Percentiles rank a stretch among this genome's conserved stretches.
phyloP scores from a whole-genome alignment of 2,113 vertebrate species.

The Phyllostomus hastatus region DNA sequence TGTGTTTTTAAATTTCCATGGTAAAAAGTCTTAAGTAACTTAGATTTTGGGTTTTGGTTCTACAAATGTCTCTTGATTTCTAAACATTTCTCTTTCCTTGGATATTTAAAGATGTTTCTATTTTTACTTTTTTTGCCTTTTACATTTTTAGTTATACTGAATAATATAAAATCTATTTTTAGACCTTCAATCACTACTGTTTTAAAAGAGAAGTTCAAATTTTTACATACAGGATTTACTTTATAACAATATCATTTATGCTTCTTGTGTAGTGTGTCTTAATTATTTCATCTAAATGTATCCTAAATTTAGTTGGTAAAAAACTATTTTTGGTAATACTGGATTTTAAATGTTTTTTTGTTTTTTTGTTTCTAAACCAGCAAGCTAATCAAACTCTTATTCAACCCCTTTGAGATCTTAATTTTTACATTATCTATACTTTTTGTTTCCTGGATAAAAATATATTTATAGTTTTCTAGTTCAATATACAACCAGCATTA shows the following conservation, averaged over 20 bases:
- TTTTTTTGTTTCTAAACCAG: neutral
- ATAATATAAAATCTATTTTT: neutral
- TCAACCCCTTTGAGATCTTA: neutral
- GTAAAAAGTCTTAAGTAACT: neutral
- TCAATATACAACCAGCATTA: neutral
- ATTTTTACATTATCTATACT: neutral
- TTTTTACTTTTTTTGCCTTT: neutral
- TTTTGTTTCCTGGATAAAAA: neutral
- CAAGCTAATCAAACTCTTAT: neutral
- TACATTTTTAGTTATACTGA: neutral
- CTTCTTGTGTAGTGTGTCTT: neutral
- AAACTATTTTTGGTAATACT: neutral
- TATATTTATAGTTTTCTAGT: neutral
- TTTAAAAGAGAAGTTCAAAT: conserved; percentile 7
- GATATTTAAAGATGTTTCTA: neutral
- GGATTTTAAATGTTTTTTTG: conserved; percentile 27
- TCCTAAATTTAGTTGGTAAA: conserved; percentile 18
- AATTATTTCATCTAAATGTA: neutral
- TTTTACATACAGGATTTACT: conserved; percentile 17
- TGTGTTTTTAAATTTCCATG: neutral
- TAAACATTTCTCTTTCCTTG: neutral
- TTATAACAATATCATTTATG: neutral
- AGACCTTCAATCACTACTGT: neutral
- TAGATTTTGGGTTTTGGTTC: neutral
- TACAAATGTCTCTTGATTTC: neutral